Evolutionary conservation across 2,888 invertebrate species (phyloP).

Genomic region (Apotomis capreana): DNA sequence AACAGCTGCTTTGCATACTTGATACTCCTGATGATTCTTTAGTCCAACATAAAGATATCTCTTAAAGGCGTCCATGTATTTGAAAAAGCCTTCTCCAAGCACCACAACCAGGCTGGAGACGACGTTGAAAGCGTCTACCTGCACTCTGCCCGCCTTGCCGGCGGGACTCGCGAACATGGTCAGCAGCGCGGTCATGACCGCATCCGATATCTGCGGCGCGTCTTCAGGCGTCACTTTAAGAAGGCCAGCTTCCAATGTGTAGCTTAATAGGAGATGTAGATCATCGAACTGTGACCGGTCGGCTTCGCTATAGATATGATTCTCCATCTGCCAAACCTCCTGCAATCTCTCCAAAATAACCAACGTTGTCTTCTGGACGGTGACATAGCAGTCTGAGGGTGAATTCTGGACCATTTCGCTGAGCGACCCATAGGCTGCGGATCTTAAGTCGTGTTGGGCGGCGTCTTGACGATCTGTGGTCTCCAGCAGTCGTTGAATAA

Average conservation of each 20-base stretch:
- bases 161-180: constrained; percentile 97
- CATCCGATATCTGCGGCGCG: constrained; percentile 98
- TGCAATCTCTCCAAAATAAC: constrained; percentile 97
- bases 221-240: constrained; percentile 97
- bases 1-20: constrained; percentile 96
- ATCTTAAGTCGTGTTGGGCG: constrained; percentile 95
- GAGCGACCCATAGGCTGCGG: constrained; percentile 98
- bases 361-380: constrained; percentile 98
- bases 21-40: constrained; percentile 97
- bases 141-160: constrained; percentile 95
- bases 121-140: constrained; percentile 99
- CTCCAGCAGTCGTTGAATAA: constrained; percentile 94
- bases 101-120: constrained; percentile 98
- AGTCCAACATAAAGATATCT: constrained; percentile 95
- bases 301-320: constrained; percentile 90
- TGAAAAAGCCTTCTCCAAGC: constrained; percentile 94
- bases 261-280: constrained; percentile 96
- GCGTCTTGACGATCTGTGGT: constrained; percentile 98
- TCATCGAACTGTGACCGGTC: constrained; percentile 98
- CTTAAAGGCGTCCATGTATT: constrained; percentile 99
- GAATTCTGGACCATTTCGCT: constrained; percentile 99
- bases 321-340: constrained; percentile 97
- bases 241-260: constrained; percentile 97
- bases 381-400: constrained; percentile 97
- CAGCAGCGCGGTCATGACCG: constrained; percentile 97